These are phyloP conservation scores for Miichthys miiuy DNA, from an alignment of 2,797 vertebrate genomes.

Conservation along the genomic window DNA sequence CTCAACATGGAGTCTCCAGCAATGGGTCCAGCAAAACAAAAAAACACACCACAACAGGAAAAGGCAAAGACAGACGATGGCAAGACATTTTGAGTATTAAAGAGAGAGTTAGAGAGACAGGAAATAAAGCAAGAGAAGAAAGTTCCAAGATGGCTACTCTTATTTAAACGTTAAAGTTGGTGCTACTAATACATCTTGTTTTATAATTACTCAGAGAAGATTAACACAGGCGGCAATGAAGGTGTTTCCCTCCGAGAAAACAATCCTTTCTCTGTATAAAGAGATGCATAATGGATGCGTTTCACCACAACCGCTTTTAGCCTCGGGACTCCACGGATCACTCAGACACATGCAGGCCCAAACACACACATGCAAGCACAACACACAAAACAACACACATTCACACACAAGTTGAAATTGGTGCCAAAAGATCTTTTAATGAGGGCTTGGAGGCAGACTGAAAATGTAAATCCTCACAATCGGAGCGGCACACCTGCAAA, in stretches of 20 bases:
- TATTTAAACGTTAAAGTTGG: conserved; percentile 19
- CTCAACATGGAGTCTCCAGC: conserved; percentile 58
- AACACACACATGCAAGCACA: conserved; percentile 58
- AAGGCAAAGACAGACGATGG: conserved; percentile 43
- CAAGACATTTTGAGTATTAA: conserved; percentile 32
- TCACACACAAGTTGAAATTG: conserved; percentile 47
- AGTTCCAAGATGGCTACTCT: conserved; percentile 10
- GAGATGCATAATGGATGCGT: conserved; percentile 69
- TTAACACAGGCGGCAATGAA: conserved; percentile 39
- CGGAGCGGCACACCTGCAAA: conserved; percentile 85
- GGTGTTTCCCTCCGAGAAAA: conserved; percentile 63
- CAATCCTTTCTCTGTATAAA: conserved; percentile 66
- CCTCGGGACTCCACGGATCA: conserved; percentile 67
- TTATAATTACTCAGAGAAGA: conserved; percentile 45
- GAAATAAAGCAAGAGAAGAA: conserved; percentile 35
- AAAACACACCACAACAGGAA: conserved; percentile 58
- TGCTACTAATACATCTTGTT: not conserved
- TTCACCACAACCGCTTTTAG: conserved; percentile 67
- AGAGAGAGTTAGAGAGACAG: conserved; percentile 11
- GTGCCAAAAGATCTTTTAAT: conserved; percentile 59
- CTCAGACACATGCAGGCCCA: conserved; percentile 57
- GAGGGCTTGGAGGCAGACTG: conserved; percentile 45
- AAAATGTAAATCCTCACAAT: conserved; percentile 75
- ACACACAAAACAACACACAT: conserved; percentile 53
- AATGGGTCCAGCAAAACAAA: conserved; percentile 57